These are phyloP conservation scores for Ctenopoma multispine DNA, from an alignment of 2,797 vertebrate genomes.

Conservation along the genomic window DNA sequence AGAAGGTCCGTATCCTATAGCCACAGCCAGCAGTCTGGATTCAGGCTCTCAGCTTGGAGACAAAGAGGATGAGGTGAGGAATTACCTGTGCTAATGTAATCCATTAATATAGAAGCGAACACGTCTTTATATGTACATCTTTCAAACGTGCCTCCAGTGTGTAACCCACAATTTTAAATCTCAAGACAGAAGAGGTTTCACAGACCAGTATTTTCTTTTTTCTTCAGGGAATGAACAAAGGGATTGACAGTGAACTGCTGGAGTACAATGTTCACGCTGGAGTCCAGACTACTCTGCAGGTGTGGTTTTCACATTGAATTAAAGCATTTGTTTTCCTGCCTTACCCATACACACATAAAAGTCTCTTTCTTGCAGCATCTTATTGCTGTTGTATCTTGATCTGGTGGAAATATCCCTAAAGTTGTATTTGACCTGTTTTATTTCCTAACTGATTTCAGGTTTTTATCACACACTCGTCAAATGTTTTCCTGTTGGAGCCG, in stretches of 20 bases:
- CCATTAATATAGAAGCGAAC: no score
- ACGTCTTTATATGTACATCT: no score
- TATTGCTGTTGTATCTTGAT: neutral
- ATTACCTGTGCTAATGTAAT: neutral
- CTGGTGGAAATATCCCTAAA: neutral
- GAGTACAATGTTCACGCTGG: conserved; percentile 93
- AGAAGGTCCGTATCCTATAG: conserved; percentile 81
- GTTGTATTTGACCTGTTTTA: neutral
- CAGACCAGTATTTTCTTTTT: conserved; percentile 6
- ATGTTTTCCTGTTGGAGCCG: conserved; percentile 96
- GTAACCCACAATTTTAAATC: neutral
- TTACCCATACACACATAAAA: neutral
- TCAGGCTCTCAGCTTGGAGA: conserved; percentile 70
- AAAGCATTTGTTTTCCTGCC: neutral
- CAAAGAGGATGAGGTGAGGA: conserved; percentile 90
- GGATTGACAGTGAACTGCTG: conserved; percentile 83
- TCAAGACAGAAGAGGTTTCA: neutral
- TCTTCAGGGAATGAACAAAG: conserved; percentile 84
- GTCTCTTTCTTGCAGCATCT: neutral
- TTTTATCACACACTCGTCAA: conserved; percentile 97
- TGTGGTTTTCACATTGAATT: conserved; percentile 51
- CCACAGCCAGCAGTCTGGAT: conserved; percentile 65
- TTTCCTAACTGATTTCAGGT: conserved; percentile 79
- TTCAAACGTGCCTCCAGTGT: neutral
- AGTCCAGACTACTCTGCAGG: conserved; percentile 94